Percentiles rank a stretch among this genome's conserved stretches.
phyloP scores from a whole-genome alignment of 2,113 vertebrate species.

The Eolophus roseicapilla region DNA sequence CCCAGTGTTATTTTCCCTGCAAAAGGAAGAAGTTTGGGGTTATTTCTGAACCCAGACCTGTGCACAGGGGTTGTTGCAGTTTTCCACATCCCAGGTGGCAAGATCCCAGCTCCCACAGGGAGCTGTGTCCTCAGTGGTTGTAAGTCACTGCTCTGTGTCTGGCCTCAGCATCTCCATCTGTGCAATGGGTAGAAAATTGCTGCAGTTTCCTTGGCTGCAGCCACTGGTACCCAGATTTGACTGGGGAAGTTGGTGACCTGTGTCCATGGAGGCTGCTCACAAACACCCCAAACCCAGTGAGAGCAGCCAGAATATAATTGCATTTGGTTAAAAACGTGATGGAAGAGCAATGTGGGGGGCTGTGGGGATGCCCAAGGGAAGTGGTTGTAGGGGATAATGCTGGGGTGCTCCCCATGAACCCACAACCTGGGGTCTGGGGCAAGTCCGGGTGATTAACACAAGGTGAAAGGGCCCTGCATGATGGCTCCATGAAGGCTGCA shows the following conservation, averaged over 20 bases:
- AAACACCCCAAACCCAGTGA: neutral
- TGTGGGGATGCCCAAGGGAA: neutral
- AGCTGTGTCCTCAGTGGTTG: neutral
- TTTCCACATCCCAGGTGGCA: accelerated
- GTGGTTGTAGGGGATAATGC: accelerated
- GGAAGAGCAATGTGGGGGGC: neutral
- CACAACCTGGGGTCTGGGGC: neutral
- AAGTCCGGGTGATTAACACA: neutral
- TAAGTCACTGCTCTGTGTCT: accelerated
- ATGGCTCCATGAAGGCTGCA: neutral
- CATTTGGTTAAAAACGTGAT: neutral
- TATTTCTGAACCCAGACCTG: neutral
- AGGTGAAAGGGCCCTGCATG: accelerated
- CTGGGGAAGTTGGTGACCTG: neutral
- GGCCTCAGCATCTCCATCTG: neutral
- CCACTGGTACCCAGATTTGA: accelerated
- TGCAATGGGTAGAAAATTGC: neutral
- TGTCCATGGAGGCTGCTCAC: neutral
- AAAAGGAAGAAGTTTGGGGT: neutral
- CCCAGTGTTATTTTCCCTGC: neutral
- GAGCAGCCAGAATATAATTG: neutral
- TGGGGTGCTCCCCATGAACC: accelerated
- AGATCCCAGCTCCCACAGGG: accelerated
- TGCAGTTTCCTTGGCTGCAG: neutral
- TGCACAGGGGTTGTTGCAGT: neutral